Evolutionary conservation across 2,888 invertebrate species (phyloP), one percentile per base, ranked within the genome.

Genomic region (Eulithis prunata): DNA sequence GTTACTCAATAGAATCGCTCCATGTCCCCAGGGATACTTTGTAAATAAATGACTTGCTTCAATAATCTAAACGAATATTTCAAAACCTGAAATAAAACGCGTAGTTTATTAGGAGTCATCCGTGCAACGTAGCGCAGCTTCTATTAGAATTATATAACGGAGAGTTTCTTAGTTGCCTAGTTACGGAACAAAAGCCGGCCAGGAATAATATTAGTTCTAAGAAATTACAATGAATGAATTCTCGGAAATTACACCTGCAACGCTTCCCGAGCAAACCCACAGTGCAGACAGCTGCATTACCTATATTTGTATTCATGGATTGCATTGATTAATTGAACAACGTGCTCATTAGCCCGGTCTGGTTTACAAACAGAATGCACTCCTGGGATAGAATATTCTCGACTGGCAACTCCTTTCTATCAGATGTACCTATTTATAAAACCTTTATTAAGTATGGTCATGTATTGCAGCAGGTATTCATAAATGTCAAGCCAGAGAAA

Each of bases 371-470:
- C 60, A 45, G 54, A 47, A 57, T 56, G 49, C 54, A 13, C 14
- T n/a, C 52, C 52, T 32, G 57, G 58, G 51, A 36, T 62, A 63
- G 58, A 66, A 51, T 64, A 14, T 64, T 62, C 47, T 43, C 52
- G 54, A 32, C 53, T 11, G 41, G 58, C 32, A 13, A 2, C 47
- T 5, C 12, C 43, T 71, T 70, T 70, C 71, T 63, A 68, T 63
- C 10, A 6, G n/a, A 68, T 66, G 70, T 59, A 61, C 64, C 70
- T 71, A 68, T 70, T 73, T 70, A 73, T 70, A 69, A 65, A 73
- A 68, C 68, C 73, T 71, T 67, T 56, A 63, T 51, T 28, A 45
- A 55, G 55, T 28, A 69, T 69, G 66, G 65, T 54, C 61, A 61
- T 62, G 60, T 55, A 69, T 66, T 51, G 55, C 58, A 4, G 8